A percentile compares a stretch with the other conserved stretches of the same genome.
These are phyloP conservation scores for Lepus europaeus DNA, from an alignment of 2,113 vertebrate species.

Conservation along the genomic window DNA sequence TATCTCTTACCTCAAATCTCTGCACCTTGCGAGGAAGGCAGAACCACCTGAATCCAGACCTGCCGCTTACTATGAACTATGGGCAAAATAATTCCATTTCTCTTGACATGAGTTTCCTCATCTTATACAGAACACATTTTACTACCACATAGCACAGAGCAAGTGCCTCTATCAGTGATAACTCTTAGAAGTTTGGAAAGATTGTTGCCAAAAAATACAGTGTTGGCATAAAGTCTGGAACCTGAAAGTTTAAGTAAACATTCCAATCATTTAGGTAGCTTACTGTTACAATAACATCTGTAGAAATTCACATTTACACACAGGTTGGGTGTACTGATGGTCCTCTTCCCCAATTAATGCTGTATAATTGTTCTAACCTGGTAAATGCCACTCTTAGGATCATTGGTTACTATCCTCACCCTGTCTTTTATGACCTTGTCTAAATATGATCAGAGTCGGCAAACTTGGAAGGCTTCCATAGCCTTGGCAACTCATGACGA, in stretches of 20 bases:
- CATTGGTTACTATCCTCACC: no score
- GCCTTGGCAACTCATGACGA: no score
- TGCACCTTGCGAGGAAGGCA: not conserved
- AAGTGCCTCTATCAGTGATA: not conserved
- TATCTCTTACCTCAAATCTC: not conserved
- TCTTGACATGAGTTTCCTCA: not conserved
- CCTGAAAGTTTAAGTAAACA: not conserved
- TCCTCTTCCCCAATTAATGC: no score
- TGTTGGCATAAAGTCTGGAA: not conserved
- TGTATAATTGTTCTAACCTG: no score
- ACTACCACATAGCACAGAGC: not conserved
- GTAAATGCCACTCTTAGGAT: no score
- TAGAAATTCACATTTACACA: conserved; percentile 12
- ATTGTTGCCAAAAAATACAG: not conserved
- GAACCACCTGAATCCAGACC: not conserved
- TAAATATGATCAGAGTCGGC: no score
- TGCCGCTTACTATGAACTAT: not conserved
- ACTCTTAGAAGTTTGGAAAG: conserved; percentile 23
- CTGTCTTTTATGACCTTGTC: no score
- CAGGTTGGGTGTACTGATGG: no score
- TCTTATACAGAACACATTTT: not conserved
- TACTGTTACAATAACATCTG: not conserved
- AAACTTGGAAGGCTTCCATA: no score
- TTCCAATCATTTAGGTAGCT: not conserved
- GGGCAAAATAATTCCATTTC: conserved; percentile 43